Conservation (phyloP, 2,113 vertebrate species). For the Cathartes aura region DNA sequence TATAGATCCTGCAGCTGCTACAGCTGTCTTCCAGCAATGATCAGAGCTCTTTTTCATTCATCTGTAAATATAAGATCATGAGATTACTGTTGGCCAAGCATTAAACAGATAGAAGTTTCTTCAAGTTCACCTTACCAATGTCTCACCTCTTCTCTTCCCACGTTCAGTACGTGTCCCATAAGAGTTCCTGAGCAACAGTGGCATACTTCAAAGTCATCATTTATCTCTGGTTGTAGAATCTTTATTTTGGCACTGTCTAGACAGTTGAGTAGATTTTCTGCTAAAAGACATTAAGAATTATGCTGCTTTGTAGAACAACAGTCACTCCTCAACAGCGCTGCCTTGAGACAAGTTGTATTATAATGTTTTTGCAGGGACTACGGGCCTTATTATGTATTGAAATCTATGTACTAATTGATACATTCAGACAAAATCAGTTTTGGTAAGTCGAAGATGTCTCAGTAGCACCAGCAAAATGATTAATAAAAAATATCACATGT, state of each 20-base stretch:
- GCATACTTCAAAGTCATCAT: rapidly evolving
- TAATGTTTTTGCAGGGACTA: neutral
- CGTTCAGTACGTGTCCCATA: rapidly evolving
- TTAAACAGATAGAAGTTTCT: neutral
- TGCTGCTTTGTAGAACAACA: neutral
- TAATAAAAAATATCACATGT: neutral
- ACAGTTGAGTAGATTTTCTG: neutral
- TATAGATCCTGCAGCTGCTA: neutral
- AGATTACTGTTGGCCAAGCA: neutral
- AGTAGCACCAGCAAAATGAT: neutral
- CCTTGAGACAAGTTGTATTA: neutral
- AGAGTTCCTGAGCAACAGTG: neutral
- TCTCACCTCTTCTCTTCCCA: neutral
- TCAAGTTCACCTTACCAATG: neutral
- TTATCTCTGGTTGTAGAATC: neutral
- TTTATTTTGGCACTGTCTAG: neutral
- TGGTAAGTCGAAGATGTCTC: neutral
- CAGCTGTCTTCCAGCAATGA: neutral
- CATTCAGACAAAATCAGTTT: neutral
- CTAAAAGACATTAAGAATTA: neutral
- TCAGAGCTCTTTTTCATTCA: neutral
- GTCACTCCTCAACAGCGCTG: neutral
- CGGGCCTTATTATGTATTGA: neutral
- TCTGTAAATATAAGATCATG: neutral
- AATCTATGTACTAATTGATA: neutral